These are phyloP conservation scores for Nasonia oneida DNA, from an alignment of 2,888 invertebrate genomes.

Conservation along the genomic window DNA sequence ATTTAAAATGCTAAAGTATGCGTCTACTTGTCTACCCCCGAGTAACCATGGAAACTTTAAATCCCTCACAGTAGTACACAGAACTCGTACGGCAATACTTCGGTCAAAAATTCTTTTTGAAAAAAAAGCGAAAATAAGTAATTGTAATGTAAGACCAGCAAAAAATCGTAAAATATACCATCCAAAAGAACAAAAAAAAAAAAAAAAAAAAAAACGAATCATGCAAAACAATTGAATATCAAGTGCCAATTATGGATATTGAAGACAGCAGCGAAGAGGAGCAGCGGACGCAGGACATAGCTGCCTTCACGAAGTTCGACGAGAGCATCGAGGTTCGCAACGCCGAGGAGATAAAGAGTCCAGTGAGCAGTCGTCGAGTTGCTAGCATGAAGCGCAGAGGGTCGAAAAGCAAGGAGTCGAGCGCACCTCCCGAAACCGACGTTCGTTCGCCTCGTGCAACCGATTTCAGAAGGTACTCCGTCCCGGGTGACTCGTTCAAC, in stretches of 20 bases:
- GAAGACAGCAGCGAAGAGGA: slow-evolving; percentile 67
- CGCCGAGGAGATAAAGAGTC: slow-evolving; percentile 82
- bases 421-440: slow-evolving; percentile 58
- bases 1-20: not conserved
- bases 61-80: not conserved
- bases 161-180: not conserved
- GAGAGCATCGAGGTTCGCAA: slow-evolving; percentile 82
- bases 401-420: slow-evolving; percentile 51
- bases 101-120: not conserved
- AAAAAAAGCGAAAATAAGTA: not conserved
- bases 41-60: slow-evolving; percentile 12
- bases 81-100: not conserved
- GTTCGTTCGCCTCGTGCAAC: slow-evolving; percentile 67
- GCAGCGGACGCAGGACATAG: slow-evolving; percentile 69
- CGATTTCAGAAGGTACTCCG: slow-evolving; percentile 60
- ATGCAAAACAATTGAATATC: not conserved
- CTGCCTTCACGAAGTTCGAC: slow-evolving; percentile 78
- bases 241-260: slow-evolving; percentile 61
- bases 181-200: not conserved
- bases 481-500: slow-evolving; percentile 64
- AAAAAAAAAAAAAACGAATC: not conserved
- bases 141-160: not conserved
- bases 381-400: slow-evolving; percentile 47
- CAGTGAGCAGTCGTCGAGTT: slow-evolving; percentile 69
- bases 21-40: not conserved